These are phyloP conservation scores for Zaprionus inermis DNA, from an alignment of 1,140 invertebrate genomes.

Conservation along the genomic window DNA sequence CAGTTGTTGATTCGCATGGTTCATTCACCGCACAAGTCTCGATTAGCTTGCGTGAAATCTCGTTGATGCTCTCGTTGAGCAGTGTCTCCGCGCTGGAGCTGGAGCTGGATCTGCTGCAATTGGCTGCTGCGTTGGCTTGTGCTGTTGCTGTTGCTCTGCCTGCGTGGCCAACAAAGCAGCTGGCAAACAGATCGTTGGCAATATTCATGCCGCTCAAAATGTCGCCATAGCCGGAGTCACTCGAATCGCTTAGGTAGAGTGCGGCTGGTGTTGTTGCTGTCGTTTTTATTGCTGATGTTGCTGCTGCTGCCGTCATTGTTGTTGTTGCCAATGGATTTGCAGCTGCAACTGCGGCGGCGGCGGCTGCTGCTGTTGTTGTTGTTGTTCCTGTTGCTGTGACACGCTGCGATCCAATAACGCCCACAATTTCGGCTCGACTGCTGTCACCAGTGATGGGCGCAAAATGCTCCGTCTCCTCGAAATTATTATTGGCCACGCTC, in stretches of 20 bases:
- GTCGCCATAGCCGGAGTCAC: constrained; percentile 78
- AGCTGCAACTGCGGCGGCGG: too few species aligned
- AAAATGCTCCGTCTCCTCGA: constrained; percentile 63
- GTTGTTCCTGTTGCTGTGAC: constrained; percentile 8
- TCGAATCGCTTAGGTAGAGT: constrained; percentile 71
- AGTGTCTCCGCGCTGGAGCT: constrained; percentile 63
- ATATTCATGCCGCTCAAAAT: constrained; percentile 82
- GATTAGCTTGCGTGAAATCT: constrained; percentile 82
- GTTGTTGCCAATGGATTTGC: background rate
- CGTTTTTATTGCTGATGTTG: background rate
- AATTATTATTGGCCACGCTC: constrained; percentile 24
- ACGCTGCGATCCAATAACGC: constrained; percentile 81
- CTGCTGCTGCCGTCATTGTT: constrained; percentile 6
- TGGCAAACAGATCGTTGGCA: constrained; percentile 75
- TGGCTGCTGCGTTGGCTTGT: constrained; percentile 3
- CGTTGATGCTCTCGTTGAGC: constrained; percentile 77
- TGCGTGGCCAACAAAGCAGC: constrained; percentile 50
- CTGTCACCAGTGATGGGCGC: constrained; percentile 68
- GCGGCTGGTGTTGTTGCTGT: constrained; percentile 1
- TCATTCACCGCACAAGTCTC: constrained; percentile 66
- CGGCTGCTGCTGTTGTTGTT: constrained; percentile 37
- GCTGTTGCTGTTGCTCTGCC: constrained; percentile 3
- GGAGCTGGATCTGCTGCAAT: constrained; percentile 31
- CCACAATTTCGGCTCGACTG: constrained; percentile 78
- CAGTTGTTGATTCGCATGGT: constrained; percentile 11